A percentile compares a stretch with the other conserved stretches of the same genome.
phyloP scores from a whole-genome alignment of 2,113 vertebrate genomes.

The Coreoperca whiteheadi region DNA sequence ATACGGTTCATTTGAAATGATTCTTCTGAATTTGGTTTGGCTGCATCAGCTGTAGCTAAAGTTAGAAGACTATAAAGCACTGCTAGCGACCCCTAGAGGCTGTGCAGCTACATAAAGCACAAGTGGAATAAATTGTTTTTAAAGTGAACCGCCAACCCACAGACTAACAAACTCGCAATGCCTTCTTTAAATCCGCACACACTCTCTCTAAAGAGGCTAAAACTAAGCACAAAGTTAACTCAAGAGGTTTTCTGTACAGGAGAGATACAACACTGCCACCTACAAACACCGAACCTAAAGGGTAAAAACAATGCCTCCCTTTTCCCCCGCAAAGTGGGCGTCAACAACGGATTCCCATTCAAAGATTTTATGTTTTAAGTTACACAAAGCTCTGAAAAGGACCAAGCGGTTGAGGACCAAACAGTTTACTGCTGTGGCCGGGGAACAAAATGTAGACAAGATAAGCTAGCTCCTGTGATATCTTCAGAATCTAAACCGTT shows the following conservation, averaged over 20 bases:
- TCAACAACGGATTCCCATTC: not conserved
- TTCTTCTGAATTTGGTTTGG: not conserved
- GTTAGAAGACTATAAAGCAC: not conserved
- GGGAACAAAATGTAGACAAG: not conserved
- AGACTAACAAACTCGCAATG: not conserved
- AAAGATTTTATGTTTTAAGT: not conserved
- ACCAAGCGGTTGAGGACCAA: not conserved
- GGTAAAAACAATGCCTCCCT: not conserved
- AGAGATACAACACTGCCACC: not conserved
- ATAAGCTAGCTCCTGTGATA: not conserved
- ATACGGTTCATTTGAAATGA: constrained; percentile 29
- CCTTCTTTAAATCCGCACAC: not conserved
- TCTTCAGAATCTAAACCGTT: not conserved
- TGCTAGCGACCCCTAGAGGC: constrained; percentile 12
- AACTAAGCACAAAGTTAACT: not conserved
- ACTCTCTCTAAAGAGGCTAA: not conserved
- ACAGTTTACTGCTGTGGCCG: not conserved
- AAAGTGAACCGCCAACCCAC: not conserved
- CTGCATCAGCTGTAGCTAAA: constrained; percentile 11
- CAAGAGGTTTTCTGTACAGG: not conserved
- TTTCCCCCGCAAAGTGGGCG: not conserved
- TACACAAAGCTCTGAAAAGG: not conserved
- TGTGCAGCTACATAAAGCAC: not conserved
- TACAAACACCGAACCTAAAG: not conserved
- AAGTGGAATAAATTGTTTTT: constrained; percentile 15